Evolutionary conservation across 2,797 vertebrate species (phyloP), one percentile per base, ranked within the genome.

Genomic region (Tenualosa thibaudeaui): DNA sequence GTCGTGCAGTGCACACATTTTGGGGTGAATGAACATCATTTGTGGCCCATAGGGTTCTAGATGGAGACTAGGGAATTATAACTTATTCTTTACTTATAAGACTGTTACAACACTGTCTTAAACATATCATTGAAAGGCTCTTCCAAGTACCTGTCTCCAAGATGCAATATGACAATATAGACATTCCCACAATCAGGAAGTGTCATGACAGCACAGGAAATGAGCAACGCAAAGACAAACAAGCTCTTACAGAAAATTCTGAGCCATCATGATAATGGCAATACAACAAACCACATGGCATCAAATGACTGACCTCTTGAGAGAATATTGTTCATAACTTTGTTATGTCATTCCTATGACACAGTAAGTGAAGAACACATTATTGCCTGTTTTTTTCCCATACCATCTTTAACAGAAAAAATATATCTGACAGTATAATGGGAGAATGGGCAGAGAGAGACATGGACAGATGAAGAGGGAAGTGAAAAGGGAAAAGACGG

Each of bases 381-480:
- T 3, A 58, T 58, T 1, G 50, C 3, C 3, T 53, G 12, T 53
- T 53, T 53, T 58, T 22, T n/a, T 58, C 6, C 6, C 6, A 7
- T 22, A 58, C 22, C 56, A 58, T 5, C 6, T n/a, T 7, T 2
- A 60, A n/a, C n/a, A 62, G 54, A 22, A 6, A 22, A 5, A 22
- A 56, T n/a, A 22, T 56, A 56, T 56, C 15, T 5, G 54, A 19
- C 6, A 56, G 54, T 22, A 9, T 31, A 31, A 31, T 31, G 86
- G 43, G 60, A 40, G 43, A 62, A 40, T 8, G 84, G 83, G 53
- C 8, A 84, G 82, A n/a, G 26, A 62, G 83, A 13, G 68, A 81
- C 51, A 53, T 51, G 75, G 50, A 68, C 62, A 68, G 62, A 68
- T 24, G 8, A n/a, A 62, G 58, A 24, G 22, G 8, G n/a, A 62